Conservation (phyloP, 2,113 vertebrate genomes). For the Montifringilla adamsi region DNA sequence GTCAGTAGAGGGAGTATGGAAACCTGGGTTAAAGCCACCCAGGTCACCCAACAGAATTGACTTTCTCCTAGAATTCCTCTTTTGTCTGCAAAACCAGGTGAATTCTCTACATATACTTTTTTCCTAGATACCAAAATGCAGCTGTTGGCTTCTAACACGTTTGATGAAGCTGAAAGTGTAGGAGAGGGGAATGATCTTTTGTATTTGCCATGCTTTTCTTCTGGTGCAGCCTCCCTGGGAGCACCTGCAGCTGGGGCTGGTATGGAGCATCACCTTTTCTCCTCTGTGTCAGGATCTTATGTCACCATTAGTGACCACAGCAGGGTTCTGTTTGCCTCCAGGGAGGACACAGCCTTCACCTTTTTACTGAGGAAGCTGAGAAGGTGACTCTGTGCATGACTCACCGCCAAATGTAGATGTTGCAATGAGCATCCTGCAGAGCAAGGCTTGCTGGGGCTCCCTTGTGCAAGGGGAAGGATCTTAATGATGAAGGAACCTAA, state of each 20-base stretch:
- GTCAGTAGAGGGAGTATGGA: constrained; percentile 53
- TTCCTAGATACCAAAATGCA: background rate
- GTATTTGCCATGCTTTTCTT: background rate
- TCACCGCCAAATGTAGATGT: background rate
- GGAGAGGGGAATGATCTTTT: background rate
- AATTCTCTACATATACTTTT: background rate
- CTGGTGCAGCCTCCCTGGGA: background rate
- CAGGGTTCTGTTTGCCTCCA: background rate
- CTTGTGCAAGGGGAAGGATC: background rate
- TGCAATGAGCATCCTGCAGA: background rate
- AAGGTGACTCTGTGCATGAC: background rate
- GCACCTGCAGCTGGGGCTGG: background rate
- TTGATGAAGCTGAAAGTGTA: background rate
- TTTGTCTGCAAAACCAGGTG: background rate
- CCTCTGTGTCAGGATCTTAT: background rate
- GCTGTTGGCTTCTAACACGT: background rate
- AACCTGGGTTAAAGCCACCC: background rate
- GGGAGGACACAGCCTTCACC: background rate
- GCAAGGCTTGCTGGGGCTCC: background rate
- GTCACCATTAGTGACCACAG: background rate
- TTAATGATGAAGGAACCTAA: background rate
- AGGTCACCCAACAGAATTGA: background rate
- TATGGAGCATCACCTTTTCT: background rate
- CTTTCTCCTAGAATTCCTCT: background rate
- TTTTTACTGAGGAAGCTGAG: background rate